These are phyloP conservation scores for Lochmaea crataegi DNA, from an alignment of 2,888 invertebrate species.

Conservation along the genomic window DNA sequence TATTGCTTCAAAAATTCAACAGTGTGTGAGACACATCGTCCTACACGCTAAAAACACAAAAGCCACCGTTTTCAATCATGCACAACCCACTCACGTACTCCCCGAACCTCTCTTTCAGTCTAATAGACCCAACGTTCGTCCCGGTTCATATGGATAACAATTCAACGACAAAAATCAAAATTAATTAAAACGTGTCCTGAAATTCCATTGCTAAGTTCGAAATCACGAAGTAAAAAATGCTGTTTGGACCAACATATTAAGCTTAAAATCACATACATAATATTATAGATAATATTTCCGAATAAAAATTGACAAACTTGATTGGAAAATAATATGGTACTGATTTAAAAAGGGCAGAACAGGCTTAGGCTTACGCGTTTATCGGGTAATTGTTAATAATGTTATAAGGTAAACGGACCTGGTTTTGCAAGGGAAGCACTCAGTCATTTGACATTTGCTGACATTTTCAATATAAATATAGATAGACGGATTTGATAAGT, in stretches of 20 bases:
- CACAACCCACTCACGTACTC: slow-evolving; percentile 51
- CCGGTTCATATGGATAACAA: slow-evolving; percentile 29
- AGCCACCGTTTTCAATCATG: slow-evolving; percentile 60
- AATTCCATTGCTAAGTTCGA: slow-evolving; percentile 58
- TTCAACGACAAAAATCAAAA: slow-evolving; percentile 60
- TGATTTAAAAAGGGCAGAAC: too few relatives aligned
- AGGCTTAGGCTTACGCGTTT: too few relatives aligned
- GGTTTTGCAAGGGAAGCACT: too few relatives aligned
- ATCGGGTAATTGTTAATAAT: too few relatives aligned
- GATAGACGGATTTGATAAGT: too few relatives aligned
- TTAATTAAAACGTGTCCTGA: slow-evolving; percentile 63
- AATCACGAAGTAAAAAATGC: slow-evolving; percentile 48
- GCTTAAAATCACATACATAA: not conserved
- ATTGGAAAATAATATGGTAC: too few relatives aligned
- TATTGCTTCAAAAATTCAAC: slow-evolving; percentile 19
- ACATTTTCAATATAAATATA: too few relatives aligned
- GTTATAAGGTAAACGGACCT: too few relatives aligned
- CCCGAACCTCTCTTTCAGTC: not conserved
- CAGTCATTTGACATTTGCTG: too few relatives aligned
- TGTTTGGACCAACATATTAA: slow-evolving; percentile 18
- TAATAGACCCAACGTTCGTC: slow-evolving; percentile 18
- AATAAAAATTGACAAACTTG: too few relatives aligned
- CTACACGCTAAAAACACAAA: slow-evolving; percentile 59
- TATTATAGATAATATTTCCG: too few relatives aligned
- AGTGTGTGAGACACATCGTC: slow-evolving; percentile 46